Evolutionary conservation across 2,113 vertebrate species (phyloP).

Genomic region (Antigone vipio): DNA sequence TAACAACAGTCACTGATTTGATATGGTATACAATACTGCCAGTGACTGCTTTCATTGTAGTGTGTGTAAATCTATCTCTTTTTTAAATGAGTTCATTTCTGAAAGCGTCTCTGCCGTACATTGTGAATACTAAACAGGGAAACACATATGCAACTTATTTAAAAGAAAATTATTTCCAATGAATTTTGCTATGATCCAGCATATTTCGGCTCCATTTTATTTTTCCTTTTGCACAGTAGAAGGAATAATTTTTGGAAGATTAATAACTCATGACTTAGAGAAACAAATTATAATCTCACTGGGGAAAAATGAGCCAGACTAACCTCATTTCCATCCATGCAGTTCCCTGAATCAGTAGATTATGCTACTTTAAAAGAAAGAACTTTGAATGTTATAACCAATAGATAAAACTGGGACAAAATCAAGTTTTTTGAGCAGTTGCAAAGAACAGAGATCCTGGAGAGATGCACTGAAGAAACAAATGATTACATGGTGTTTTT

Average conservation of each 20-base stretch:
- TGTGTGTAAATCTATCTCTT: conserved; percentile 56
- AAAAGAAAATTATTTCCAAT: conserved; percentile 68
- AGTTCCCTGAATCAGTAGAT: neutral
- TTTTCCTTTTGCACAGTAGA: conserved; percentile 36
- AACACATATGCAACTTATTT: conserved; percentile 70
- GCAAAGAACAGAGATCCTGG: neutral
- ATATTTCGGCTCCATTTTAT: conserved; percentile 16
- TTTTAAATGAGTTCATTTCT: conserved; percentile 54
- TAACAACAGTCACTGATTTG: conserved; percentile 73
- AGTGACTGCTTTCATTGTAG: conserved; percentile 31
- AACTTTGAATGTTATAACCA: neutral
- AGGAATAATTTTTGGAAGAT: conserved; percentile 38
- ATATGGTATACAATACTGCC: conserved; percentile 47
- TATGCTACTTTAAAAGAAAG: neutral
- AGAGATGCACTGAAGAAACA: neutral
- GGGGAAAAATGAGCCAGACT: conserved; percentile 19
- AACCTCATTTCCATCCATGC: neutral
- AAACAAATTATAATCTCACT: conserved; percentile 30
- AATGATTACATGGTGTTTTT: neutral
- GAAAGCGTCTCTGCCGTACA: conserved; percentile 24
- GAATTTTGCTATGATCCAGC: conserved; percentile 5
- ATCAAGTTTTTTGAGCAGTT: neutral
- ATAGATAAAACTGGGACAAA: neutral
- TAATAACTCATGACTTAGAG: conserved; percentile 30
- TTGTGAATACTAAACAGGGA: conserved; percentile 50